These are phyloP conservation scores for Rhinichthys klamathensis DNA, from an alignment of 2,113 vertebrate genomes.

Conservation along the genomic window DNA sequence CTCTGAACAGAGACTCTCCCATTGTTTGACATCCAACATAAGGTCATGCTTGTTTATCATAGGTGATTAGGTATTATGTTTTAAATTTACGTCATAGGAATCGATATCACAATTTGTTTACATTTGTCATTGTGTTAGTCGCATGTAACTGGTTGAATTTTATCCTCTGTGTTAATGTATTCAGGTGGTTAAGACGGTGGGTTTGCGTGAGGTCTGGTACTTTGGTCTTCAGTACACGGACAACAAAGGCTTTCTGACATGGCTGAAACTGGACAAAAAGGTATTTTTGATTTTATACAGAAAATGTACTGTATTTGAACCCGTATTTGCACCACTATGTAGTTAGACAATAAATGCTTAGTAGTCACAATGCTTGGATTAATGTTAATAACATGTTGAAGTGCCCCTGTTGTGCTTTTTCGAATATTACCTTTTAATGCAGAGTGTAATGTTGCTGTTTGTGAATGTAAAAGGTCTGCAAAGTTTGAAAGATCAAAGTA, in stretches of 20 bases:
- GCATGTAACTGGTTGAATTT: background rate
- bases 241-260: constrained; percentile 86
- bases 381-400: background rate
- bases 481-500: no score
- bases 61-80: constrained; percentile 14
- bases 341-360: background rate
- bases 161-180: background rate
- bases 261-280: constrained; percentile 96
- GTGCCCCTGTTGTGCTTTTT: no score
- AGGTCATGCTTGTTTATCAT: constrained; percentile 22
- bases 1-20: constrained; percentile 10
- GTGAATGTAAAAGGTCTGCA: no score
- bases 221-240: constrained; percentile 94
- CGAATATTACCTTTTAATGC: no score
- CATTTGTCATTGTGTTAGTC: constrained; percentile 1
- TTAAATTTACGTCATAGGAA: background rate
- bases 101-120: constrained; percentile 10
- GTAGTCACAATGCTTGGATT: background rate
- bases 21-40: constrained; percentile 10
- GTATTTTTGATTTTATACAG: constrained; percentile 66
- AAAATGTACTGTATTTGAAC: background rate
- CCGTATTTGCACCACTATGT: background rate
- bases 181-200: constrained; percentile 93
- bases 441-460: no score
- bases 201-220: constrained; percentile 93